Conservation (phyloP, 2,888 invertebrate genomes). For the Zelleria hepariella region DNA sequence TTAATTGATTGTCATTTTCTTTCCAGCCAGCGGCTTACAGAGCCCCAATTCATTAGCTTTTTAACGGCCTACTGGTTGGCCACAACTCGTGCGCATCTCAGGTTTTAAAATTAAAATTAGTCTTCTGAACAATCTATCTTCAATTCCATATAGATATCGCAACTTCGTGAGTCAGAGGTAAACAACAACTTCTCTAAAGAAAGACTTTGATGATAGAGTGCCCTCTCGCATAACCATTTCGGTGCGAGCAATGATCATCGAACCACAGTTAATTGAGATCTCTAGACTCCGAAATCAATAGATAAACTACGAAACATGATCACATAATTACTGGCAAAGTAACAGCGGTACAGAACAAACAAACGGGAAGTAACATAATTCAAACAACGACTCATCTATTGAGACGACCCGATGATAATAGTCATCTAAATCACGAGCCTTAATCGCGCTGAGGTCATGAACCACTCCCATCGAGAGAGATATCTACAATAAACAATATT, state of each 20-base stretch:
- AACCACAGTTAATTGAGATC: constrained; percentile 56
- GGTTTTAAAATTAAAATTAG: not conserved
- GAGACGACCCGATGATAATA: constrained; percentile 49
- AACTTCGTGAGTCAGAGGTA: constrained; percentile 2
- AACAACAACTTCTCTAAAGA: constrained; percentile 18
- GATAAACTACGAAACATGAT: constrained; percentile 62
- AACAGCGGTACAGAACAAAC: constrained; percentile 55
- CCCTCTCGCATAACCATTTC: constrained; percentile 48
- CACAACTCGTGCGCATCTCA: not conserved
- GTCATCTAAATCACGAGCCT: constrained; percentile 58
- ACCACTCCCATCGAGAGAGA: constrained; percentile 37
- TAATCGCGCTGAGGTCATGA: constrained; percentile 66
- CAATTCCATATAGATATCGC: not conserved
- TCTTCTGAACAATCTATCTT: not conserved
- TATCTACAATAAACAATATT: constrained; percentile 34
- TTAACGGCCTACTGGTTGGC: not conserved
- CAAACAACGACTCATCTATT: constrained; percentile 51
- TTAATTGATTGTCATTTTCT: not conserved
- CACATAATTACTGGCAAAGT: constrained; percentile 57
- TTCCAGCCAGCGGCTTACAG: not conserved
- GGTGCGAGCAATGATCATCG: constrained; percentile 49
- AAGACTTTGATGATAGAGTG: constrained; percentile 45
- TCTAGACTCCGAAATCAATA: constrained; percentile 60
- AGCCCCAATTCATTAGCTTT: not conserved
- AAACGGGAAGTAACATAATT: constrained; percentile 59